Evolutionary conservation across 2,113 vertebrate genomes (phyloP).

Genomic region (Anguilla japonica): DNA sequence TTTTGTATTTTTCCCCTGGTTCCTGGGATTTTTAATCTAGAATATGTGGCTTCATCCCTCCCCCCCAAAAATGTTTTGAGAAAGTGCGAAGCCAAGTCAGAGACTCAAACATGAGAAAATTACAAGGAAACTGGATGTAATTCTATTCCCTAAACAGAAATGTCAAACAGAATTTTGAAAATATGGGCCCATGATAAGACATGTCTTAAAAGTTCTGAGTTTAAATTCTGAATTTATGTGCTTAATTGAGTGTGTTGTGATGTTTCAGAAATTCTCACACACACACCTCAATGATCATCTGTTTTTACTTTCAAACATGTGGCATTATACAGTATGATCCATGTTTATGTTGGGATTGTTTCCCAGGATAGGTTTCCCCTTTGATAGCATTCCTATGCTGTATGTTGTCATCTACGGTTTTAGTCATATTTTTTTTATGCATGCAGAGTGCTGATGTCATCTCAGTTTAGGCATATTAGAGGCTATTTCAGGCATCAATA

Average conservation of each 20-base stretch:
- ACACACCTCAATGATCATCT: too few species aligned
- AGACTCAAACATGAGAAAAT: too few species aligned
- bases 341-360: background rate
- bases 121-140: too few species aligned
- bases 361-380: background rate
- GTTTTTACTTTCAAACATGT: background rate
- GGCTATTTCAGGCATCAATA: conserved; percentile 29
- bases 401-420: background rate
- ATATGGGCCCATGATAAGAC: background rate
- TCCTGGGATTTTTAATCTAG: background rate
- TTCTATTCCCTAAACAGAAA: background rate
- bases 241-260: too few species aligned
- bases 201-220: background rate
- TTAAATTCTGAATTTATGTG: too few species aligned
- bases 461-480: conserved; percentile 13
- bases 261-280: too few species aligned
- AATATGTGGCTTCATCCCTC: background rate
- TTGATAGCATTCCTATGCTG: background rate
- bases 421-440: background rate
- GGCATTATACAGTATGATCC: background rate
- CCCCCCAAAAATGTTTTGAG: too few species aligned
- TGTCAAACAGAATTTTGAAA: background rate
- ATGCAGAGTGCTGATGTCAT: background rate
- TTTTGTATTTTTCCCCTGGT: background rate
- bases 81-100: too few species aligned